phyloP scores from a whole-genome alignment of 2,888 invertebrate genomes.

The Smittia sp. region DNA sequence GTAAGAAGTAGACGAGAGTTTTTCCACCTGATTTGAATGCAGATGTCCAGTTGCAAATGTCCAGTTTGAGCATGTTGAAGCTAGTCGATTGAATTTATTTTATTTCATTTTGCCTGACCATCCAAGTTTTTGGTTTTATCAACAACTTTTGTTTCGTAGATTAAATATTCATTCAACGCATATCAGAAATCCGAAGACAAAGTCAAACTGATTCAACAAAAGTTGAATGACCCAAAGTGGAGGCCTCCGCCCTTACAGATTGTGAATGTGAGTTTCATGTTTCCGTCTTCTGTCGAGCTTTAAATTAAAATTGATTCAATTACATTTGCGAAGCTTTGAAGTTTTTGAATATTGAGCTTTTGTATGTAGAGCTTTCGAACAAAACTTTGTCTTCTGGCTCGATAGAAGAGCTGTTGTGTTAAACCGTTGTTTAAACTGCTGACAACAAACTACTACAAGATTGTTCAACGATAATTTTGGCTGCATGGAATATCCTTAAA shows the following conservation, averaged over 20 bases:
- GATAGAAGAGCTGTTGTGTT: neutral
- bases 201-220: constrained; percentile 58
- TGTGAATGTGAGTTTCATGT: constrained; percentile 63
- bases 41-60: no score
- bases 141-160: constrained; percentile 54
- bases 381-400: no score
- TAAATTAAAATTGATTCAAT: no score
- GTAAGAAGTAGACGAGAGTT: constrained; percentile 56
- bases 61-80: no score
- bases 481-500: neutral
- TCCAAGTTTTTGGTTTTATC: neutral
- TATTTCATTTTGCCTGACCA: neutral
- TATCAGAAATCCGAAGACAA: constrained; percentile 62
- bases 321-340: no score
- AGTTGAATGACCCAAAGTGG: constrained; percentile 61
- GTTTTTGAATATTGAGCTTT: no score
- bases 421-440: neutral
- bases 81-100: no score
- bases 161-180: constrained; percentile 66
- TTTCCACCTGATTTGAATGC: neutral
- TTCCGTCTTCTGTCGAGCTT: neutral
- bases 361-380: no score
- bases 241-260: constrained; percentile 63
- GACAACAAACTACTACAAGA: neutral
- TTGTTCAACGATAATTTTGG: no score